Base-by-base conservation (phyloP, 1,140 invertebrate species). In the Doryteuthis pealeii region DNA sequence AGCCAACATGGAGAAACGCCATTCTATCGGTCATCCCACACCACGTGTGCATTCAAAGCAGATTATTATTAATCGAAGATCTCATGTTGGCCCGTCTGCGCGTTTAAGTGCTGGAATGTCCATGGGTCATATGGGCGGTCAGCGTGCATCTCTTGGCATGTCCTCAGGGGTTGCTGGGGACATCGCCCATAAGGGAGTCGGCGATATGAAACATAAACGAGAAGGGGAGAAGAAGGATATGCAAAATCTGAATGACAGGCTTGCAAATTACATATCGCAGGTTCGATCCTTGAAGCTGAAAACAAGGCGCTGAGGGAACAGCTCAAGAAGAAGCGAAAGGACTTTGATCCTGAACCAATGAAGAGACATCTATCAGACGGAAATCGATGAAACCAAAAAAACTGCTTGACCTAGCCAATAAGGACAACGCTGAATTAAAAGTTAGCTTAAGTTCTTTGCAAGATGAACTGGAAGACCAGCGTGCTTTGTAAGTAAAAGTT, bases 331-430 rank as follows among this genome's bases (percentile, higher is more conserved):
- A 83, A n/a, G 35, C 85, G 88, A 78, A 89, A 86, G 84, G 90
- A 89, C 30, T 86, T 87, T 72, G 89, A 89, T 79, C 87, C 88
- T 1, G 81, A 76, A 66, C 85, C 81, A 72, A 85, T 90, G 70
- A 89, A 89, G n/a, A 78, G 82, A 85, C 35, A 89, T 90, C 85
- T 90, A 89, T 79, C 89, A 90, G 68, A 82, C 81, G 22, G 89
- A 90, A 74, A 74, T 90, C 74, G 75, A 80, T 10, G 83, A 87
- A 54, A 82, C 84, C 8, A 72, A n/a, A 86, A 26, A 79, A 84
- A 65, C 75, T 86, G 28, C 82, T 87, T 62, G 86, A 88, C 72
- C 85, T 87, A 67, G 78, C 83, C 0, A 84, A 82, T 71, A 82
- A 84, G 66, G 83, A 85, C 28, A 87, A 88, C 71, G 80, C 78